phyloP scores from a whole-genome alignment of 2,797 vertebrate genomes.

The Propithecus perrieri region DNA sequence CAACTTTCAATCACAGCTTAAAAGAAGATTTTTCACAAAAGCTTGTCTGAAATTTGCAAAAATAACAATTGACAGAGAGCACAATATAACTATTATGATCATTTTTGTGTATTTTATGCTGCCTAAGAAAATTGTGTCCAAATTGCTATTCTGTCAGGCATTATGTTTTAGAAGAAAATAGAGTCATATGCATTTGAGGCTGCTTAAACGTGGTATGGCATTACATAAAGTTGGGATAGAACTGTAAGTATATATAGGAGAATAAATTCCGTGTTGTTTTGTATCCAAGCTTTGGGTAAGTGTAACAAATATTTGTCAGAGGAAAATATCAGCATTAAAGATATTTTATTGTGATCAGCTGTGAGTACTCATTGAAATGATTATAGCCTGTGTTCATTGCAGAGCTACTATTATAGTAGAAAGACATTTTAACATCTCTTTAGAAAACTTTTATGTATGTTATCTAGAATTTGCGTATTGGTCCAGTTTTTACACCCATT shows the following conservation, averaged over 20 bases:
- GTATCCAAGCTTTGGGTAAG: neutral
- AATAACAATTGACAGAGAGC: neutral
- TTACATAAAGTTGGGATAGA: neutral
- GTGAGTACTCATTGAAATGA: neutral
- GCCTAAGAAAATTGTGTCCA: slow-evolving; percentile 29
- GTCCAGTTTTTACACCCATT: neutral
- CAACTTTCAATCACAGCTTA: neutral
- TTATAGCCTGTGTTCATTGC: neutral
- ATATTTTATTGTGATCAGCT: slow-evolving; percentile 23
- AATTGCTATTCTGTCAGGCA: neutral
- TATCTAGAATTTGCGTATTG: neutral
- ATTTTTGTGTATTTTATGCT: slow-evolving; percentile 44
- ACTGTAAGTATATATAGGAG: neutral
- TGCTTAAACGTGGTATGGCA: neutral
- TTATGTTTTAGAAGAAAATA: slow-evolving; percentile 25
- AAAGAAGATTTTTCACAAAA: neutral
- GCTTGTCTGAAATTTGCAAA: slow-evolving; percentile 7
- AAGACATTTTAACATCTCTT: slow-evolving; percentile 33
- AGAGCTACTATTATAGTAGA: neutral
- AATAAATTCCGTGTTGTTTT: slow-evolving; percentile 37
- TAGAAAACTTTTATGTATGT: neutral
- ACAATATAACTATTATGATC: neutral
- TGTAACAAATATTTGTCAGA: slow-evolving; percentile 41
- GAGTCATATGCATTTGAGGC: neutral
- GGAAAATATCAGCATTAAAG: neutral